A percentile compares a stretch with the other conserved stretches of the same genome.
Evolutionary conservation across 2,888 invertebrate genomes (phyloP).

Genomic region (Synanthedon formicaeformis): DNA sequence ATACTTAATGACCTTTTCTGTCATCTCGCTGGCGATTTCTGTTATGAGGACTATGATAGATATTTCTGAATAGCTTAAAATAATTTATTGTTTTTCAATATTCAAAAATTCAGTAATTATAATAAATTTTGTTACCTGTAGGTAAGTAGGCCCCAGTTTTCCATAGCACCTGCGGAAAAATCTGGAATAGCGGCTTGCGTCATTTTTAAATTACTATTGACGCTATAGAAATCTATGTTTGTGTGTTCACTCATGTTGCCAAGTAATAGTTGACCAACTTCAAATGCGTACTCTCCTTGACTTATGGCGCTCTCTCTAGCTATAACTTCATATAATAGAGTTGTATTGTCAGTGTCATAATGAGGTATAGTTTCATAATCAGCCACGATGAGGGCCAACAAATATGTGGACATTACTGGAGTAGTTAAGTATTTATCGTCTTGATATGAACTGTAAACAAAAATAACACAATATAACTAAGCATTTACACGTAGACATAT

Average conservation of each 20-base stretch:
- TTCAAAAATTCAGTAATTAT: too few species aligned
- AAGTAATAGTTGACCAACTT: slow-evolving; percentile 50
- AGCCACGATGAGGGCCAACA: slow-evolving; percentile 77
- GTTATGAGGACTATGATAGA: too few species aligned
- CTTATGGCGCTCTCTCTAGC: slow-evolving; percentile 51
- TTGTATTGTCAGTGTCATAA: slow-evolving; percentile 3
- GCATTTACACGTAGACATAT: too few species aligned
- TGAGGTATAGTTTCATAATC: slow-evolving; percentile 51
- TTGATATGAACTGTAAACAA: slow-evolving; percentile 24
- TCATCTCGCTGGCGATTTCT: too few species aligned
- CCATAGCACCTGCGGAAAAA: slow-evolving; percentile 84
- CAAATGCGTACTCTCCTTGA: slow-evolving; percentile 51
- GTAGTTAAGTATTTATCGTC: slow-evolving; percentile 45
- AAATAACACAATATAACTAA: slow-evolving; percentile 1
- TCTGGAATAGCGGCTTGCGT: slow-evolving; percentile 85
- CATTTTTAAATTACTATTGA: slow-evolving; percentile 60
- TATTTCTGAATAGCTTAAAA: too few species aligned
- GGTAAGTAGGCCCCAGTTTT: slow-evolving; percentile 86
- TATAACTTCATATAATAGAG: slow-evolving; percentile 45
- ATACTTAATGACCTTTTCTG: too few species aligned
- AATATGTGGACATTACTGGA: slow-evolving; percentile 74
- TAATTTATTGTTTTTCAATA: too few species aligned
- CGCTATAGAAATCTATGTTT: slow-evolving; percentile 48
- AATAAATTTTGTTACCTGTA: slow-evolving; percentile 66
- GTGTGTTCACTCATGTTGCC: slow-evolving; percentile 70